Evolutionary conservation across 2,797 vertebrate species (phyloP), one percentile per base, ranked within the genome.

Genomic region (Anabacerthia variegaticeps): DNA sequence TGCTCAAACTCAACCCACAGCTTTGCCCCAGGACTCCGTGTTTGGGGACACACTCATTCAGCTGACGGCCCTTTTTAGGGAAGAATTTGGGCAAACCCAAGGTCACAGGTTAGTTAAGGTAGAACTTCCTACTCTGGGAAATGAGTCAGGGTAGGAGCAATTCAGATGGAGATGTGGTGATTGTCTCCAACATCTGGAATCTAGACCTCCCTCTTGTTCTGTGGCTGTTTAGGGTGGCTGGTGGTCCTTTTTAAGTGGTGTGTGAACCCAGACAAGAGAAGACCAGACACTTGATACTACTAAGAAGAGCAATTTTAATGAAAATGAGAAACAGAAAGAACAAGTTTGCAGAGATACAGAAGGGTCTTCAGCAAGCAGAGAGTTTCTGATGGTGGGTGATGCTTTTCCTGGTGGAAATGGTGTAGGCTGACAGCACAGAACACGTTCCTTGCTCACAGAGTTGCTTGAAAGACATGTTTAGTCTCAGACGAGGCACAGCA

Each of bases 351-450:
- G 48, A 28, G 86, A 32, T 67, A 46, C 61, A 43, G 4, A 67
- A 72, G 68, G 34, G 32, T 41, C 75, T 92, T 87, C 49, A 78
- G 75, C 55, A 48, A 76, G 63, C 12, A 55, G 63, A 72, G 65
- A 0, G 2, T 8, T n/a, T 32, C 39, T 0, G 2, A 5, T 22
- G 55, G 16, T 17, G 27, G 32, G 11, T 4, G 10, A 16, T 34
- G 58, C 1, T 46, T 46, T 37, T 80, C 7, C 21, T 26, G 8
- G 7, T 36, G 55, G 79, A 37, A 73, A 39, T 1, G 2, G 27
- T 71, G 71, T 62, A 86, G 39, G 77, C 48, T 27, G 21, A 10
- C 24, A 23, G 75, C 19, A 48, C 77, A 78, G 41, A 43, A 20
- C 3, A 2, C 0, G 0, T 46, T 78, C 69, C 48, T 73, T 56